Base-by-base conservation (phyloP, 2,797 vertebrate genomes). In the Luscinia luscinia region DNA sequence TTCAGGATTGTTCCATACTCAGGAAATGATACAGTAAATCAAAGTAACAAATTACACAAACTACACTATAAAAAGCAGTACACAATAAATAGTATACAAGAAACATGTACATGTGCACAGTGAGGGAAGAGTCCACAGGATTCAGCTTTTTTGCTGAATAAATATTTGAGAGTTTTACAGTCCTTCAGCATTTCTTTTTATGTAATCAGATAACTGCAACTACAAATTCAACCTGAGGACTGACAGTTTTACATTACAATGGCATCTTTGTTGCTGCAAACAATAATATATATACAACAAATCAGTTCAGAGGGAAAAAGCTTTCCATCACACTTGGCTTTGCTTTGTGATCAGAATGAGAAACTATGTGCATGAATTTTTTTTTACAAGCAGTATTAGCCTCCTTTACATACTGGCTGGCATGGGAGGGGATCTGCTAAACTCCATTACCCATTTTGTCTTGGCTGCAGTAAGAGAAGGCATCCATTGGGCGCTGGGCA, bases 131-230 rank as follows among this genome's bases (percentile, higher is more conserved):
- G 48, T n/a, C 17, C 57, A 36, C 1, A 2, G 57, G 58, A 81
- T 59, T 93, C 84, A 90, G 12, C 59, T 58, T 57, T 84, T 69
- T 80, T 84, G 54, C 38, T 89, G 76, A 93, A 90, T 62, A 91
- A 90, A 48, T 90, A 88, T 55, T 66, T 49, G 45, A 80, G 73
- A 79, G 10, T 61, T 85, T 79, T 91, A 76, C 55, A 80, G 58
- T 80, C 86, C 84, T 92, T 89, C 81, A 88, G 11, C n/a, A 49
- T 63, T 61, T 81, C n/a, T 55, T 94, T 95, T 81, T 66, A 83
- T 75, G 85, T 43, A 76, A 89, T 69, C 58, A 85, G 59, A 80
- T 82, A 95, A 89, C 55, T 67, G 28, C 61, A 78, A n/a, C 79
- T 91, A 80, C 88, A 87, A 90, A 84, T 93, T 86, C 73, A 52